Percentiles rank a stretch among this genome's conserved stretches.
phyloP scores from a whole-genome alignment of 2,888 invertebrate genomes.

The Pammene aurita region DNA sequence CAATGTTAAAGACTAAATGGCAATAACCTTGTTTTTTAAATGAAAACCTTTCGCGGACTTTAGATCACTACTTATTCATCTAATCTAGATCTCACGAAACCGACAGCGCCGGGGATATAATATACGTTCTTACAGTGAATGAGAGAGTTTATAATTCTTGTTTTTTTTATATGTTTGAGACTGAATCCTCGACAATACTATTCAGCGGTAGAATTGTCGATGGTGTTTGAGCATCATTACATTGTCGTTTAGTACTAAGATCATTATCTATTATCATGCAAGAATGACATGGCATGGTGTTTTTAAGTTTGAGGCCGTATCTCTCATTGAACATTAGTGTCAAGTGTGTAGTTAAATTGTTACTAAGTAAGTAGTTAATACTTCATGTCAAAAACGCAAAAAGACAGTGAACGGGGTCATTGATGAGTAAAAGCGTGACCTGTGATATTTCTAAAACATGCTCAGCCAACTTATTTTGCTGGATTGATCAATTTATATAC shows the following conservation, averaged over 20 bases:
- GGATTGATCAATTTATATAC: too few species aligned
- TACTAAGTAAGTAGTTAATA: background rate
- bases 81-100: slow-evolving; percentile 3
- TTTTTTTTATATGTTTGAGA: too few species aligned
- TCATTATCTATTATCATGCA: background rate
- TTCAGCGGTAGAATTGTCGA: too few species aligned
- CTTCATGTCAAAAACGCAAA: too few species aligned
- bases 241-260: too few species aligned
- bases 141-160: background rate
- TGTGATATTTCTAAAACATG: too few species aligned
- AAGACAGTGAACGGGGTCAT: too few species aligned
- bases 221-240: too few species aligned
- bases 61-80: background rate
- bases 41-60: background rate
- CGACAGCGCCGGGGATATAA: background rate
- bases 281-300: background rate
- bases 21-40: slow-evolving; percentile 9
- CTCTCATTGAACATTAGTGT: slow-evolving; percentile 1
- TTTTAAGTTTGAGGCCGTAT: background rate
- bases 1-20: slow-evolving; percentile 16
- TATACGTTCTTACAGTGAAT: background rate
- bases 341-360: background rate
- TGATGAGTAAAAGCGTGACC: too few species aligned
- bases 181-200: too few species aligned
- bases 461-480: too few species aligned